Conservation (phyloP, 2,888 invertebrate species). For the Liposcelis brunnea region DNA sequence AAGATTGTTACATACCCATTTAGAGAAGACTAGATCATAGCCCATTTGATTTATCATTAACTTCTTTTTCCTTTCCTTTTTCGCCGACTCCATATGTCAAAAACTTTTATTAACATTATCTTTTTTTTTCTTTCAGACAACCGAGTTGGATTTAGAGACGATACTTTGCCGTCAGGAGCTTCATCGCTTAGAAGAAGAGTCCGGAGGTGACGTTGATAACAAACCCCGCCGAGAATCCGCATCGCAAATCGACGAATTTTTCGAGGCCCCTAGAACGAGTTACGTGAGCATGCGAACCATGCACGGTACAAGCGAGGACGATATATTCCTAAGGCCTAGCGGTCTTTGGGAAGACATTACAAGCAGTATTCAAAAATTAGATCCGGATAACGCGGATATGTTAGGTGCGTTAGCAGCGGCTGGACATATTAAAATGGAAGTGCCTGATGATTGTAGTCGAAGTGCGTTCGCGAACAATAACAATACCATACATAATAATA, state of each 20-base stretch:
- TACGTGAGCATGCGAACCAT: constrained; percentile 35
- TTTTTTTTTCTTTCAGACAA: not conserved
- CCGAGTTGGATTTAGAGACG: constrained; percentile 46
- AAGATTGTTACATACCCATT: too few relatives aligned
- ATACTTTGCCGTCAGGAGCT: constrained; percentile 62
- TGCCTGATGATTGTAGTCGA: constrained; percentile 36
- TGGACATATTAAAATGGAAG: constrained; percentile 61
- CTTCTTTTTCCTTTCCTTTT: too few relatives aligned
- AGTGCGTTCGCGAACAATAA: constrained; percentile 10
- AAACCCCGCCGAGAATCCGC: constrained; percentile 41
- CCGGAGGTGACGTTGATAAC: constrained; percentile 30
- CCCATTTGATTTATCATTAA: too few relatives aligned
- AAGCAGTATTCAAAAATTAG: constrained; percentile 75
- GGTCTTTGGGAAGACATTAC: constrained; percentile 82
- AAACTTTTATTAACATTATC: too few relatives aligned
- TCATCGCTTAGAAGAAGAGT: constrained; percentile 42
- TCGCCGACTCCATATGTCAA: too few relatives aligned
- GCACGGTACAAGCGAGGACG: constrained; percentile 48
- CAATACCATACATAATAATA: constrained; percentile 6
- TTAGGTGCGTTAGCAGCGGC: constrained; percentile 30
- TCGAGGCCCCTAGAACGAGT: constrained; percentile 39
- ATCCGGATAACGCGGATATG: constrained; percentile 80
- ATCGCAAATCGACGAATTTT: constrained; percentile 47
- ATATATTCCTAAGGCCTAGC: constrained; percentile 71
- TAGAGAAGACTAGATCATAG: too few relatives aligned